These are phyloP conservation scores for Pluvianellus socialis DNA, from an alignment of 2,113 vertebrate genomes.

Conservation along the genomic window DNA sequence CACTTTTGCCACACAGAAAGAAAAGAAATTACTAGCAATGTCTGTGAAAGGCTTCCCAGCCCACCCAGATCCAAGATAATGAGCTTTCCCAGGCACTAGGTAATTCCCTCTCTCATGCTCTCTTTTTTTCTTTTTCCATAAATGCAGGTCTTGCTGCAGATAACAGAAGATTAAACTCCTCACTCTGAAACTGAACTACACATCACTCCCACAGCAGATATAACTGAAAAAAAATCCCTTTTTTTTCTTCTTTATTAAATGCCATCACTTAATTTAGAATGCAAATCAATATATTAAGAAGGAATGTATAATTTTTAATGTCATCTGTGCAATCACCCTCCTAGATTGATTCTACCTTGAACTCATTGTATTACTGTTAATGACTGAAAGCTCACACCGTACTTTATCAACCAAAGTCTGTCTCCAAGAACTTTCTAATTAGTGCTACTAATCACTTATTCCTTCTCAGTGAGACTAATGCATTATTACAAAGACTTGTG, in stretches of 20 bases:
- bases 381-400: slow-evolving; percentile 37
- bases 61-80: slow-evolving; percentile 27
- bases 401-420: slow-evolving; percentile 67
- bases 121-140: neutral
- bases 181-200: neutral
- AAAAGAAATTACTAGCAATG: slow-evolving; percentile 1
- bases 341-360: slow-evolving; percentile 65
- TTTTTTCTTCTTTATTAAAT: slow-evolving; percentile 51
- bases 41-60: neutral
- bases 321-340: slow-evolving; percentile 32
- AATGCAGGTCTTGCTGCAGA: neutral
- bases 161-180: slow-evolving; percentile 39
- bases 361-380: slow-evolving; percentile 61
- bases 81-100: neutral
- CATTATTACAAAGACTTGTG: slow-evolving; percentile 61
- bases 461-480: slow-evolving; percentile 57
- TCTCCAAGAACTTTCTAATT: slow-evolving; percentile 75
- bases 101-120: neutral
- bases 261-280: slow-evolving; percentile 56
- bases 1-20: neutral
- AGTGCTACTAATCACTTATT: slow-evolving; percentile 76
- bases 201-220: neutral
- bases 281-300: slow-evolving; percentile 64
- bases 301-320: slow-evolving; percentile 50
- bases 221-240: neutral